Base-by-base conservation (phyloP, 2,113 vertebrate genomes). In the Phasianus colchicus region DNA sequence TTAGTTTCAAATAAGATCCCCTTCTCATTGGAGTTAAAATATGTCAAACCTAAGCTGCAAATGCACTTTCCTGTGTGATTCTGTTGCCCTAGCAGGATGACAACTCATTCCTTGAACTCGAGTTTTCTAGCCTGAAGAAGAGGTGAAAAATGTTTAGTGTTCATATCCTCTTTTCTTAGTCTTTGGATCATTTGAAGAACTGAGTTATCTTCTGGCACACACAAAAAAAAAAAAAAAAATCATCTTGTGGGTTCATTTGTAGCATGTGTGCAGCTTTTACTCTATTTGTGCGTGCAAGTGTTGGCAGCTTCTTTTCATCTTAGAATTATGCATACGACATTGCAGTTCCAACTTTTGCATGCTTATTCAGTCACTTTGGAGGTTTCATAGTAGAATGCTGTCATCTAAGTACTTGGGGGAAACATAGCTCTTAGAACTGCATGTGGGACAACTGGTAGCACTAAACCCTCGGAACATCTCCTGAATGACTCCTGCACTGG, bases 361-460 rank as follows among this genome's bases (percentile, higher is more conserved):
- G 55, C 65, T 85, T 87, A 34, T 87, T 93, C 89, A 95, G 84
- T 92, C 50, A 47, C 72, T 91, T 64, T 64, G 67, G 80, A 88
- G 78, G 74, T 93, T 94, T 96, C 69, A 0, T 73, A 80, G 76
- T 67, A 29, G 47, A 83, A n/a, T 6, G 0, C 67, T 92, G 90
- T 93, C 92, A 93, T 93, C 38, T 95, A 29, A 83, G 92, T 95
- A 94, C 82, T 71, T 80, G 85, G 60, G 58, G 75, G 90, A 86
- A 83, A 34, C 75, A 40, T 66, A 73, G 22, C 93, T 91, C 85
- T 83, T 69, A 89, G 72, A 89, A 82, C 78, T 82, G 38, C 50
- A 58, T 92, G 63, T 95, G 72, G 87, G 78, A 73, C 86, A 85
- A 63, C 50, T 82, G 34, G 24, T 88, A 57, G 50, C 8, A 22